Evolutionary conservation across 2,797 vertebrate genomes (phyloP).

Genomic region (Halcyon chelicuti): DNA sequence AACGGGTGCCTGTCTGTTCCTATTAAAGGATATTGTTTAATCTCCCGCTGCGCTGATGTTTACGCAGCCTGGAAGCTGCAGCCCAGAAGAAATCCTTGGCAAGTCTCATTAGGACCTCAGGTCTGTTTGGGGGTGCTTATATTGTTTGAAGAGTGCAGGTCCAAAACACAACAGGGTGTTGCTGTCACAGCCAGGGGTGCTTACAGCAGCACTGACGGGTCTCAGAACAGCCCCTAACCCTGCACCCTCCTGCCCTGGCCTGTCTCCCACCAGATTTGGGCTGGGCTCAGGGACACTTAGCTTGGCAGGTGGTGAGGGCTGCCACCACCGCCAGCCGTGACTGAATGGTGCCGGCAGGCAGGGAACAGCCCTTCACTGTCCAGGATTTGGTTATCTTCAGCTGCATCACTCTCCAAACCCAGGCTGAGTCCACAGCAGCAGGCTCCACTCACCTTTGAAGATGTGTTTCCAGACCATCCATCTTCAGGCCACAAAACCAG

Average conservation of each 20-base stretch:
- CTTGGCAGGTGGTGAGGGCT: background rate
- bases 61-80: background rate
- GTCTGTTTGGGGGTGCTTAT: background rate
- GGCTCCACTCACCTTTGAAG: background rate
- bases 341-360: background rate
- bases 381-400: background rate
- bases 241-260: background rate
- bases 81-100: background rate
- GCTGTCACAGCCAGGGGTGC: background rate
- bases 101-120: background rate
- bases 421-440: background rate
- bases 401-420: accelerated
- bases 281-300: background rate
- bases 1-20: background rate
- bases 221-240: background rate
- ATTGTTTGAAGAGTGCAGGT: background rate
- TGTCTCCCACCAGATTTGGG: background rate
- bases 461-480: background rate
- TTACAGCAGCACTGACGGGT: background rate
- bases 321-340: accelerated
- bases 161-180: background rate
- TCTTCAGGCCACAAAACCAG: background rate
- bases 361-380: background rate
- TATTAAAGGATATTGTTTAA: constrained; percentile 53
- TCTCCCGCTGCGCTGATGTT: background rate